These are phyloP conservation scores for Julus scandinavius DNA, from an alignment of 2,888 invertebrate genomes.

Conservation along the genomic window DNA sequence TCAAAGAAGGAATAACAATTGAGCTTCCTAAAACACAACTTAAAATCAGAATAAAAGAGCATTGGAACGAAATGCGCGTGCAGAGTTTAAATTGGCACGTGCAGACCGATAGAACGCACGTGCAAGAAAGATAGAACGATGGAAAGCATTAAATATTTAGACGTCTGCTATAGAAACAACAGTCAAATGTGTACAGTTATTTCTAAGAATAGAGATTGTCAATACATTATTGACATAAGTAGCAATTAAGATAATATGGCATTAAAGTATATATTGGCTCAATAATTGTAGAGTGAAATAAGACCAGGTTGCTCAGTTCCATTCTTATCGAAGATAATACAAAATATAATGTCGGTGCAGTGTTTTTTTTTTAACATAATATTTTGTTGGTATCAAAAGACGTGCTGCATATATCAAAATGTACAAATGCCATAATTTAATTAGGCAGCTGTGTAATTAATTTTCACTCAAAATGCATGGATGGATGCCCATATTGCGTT, in stretches of 20 bases:
- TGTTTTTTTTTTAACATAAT: background rate
- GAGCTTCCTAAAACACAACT: too few species aligned
- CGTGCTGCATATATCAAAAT: background rate
- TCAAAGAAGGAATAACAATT: too few species aligned
- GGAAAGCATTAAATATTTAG: background rate
- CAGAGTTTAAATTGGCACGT: too few species aligned
- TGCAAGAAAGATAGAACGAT: too few species aligned
- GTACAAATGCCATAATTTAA: background rate
- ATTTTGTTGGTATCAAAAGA: background rate
- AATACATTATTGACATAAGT: background rate
- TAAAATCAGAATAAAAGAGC: too few species aligned
- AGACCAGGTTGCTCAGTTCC: background rate
- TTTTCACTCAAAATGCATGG: background rate
- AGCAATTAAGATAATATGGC: background rate
- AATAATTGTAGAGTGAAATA: background rate
- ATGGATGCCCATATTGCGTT: background rate
- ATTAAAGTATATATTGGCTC: background rate
- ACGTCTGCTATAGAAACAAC: background rate
- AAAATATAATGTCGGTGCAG: background rate
- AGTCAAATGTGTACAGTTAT: background rate
- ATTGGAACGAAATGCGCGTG: too few species aligned
- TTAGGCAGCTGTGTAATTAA: background rate
- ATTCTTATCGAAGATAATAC: background rate
- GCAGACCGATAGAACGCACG: too few species aligned
- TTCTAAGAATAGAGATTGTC: conserved; percentile 1